Evolutionary conservation across 2,797 vertebrate genomes (phyloP).

Genomic region (Silurus lanzhouensis): DNA sequence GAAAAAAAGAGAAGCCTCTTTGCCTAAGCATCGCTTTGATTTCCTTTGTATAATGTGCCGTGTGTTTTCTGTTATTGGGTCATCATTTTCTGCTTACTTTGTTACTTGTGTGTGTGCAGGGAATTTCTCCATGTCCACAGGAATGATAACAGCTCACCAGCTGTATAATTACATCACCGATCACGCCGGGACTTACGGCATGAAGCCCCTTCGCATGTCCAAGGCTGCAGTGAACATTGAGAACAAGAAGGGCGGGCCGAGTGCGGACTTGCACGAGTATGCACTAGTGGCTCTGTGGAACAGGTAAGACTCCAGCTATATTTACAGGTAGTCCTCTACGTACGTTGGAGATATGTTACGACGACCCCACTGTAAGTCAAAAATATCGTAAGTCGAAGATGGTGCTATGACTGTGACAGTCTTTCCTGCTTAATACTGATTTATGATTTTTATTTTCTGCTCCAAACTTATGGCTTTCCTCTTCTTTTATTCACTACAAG

Average conservation of each 20-base stretch:
- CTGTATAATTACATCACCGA: slow-evolving; percentile 98
- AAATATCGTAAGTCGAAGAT: too few species aligned
- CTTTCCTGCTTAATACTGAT: too few species aligned
- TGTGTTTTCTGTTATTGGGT: slow-evolving; percentile 8
- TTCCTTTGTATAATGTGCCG: background rate
- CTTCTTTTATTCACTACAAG: too few species aligned
- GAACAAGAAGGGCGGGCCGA: slow-evolving; percentile 79
- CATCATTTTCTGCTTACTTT: background rate
- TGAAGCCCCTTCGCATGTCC: slow-evolving; percentile 96
- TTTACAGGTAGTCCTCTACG: too few species aligned
- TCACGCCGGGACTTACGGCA: slow-evolving; percentile 91
- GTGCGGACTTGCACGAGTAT: slow-evolving; percentile 87
- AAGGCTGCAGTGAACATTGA: slow-evolving; percentile 71
- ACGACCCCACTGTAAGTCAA: too few species aligned
- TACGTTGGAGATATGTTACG: too few species aligned
- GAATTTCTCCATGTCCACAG: slow-evolving; percentile 85
- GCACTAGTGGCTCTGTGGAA: slow-evolving; percentile 95
- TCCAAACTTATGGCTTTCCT: too few species aligned
- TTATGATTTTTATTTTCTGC: too few species aligned
- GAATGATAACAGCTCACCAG: slow-evolving; percentile 95
- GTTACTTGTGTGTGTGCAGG: slow-evolving; percentile 68
- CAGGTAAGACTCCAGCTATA: slow-evolving; percentile 73
- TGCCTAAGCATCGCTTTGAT: background rate
- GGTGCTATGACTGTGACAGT: too few species aligned
- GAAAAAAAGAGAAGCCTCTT: background rate